These are phyloP conservation scores for Mesocricetus auratus DNA, from an alignment of 2,113 vertebrate species.

Conservation along the genomic window DNA sequence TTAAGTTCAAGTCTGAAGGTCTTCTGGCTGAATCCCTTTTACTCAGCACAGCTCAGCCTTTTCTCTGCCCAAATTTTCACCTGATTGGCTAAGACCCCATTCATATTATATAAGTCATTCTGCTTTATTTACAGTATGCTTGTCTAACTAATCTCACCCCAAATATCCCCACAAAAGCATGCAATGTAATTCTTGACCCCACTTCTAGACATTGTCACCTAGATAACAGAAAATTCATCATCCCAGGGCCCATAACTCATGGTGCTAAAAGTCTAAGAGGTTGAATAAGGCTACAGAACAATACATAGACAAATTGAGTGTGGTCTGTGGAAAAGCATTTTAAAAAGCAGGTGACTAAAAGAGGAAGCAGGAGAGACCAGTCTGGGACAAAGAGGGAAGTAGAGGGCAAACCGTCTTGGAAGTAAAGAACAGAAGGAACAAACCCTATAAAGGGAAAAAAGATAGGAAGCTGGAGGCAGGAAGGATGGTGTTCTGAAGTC, in stretches of 20 bases:
- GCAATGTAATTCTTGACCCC: not conserved
- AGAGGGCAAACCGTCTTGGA: not conserved
- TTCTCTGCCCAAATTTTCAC: not conserved
- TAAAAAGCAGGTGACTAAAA: not conserved
- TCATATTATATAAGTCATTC: not conserved
- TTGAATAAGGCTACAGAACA: not conserved
- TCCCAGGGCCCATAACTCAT: rapidly evolving
- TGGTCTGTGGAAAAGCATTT: not conserved
- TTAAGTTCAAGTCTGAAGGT: not conserved
- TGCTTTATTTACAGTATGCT: not conserved
- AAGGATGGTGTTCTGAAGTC: not conserved
- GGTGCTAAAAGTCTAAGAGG: not conserved
- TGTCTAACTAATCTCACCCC: not conserved
- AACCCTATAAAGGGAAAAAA: not conserved
- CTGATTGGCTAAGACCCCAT: not conserved
- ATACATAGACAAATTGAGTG: not conserved
- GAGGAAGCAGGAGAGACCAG: not conserved
- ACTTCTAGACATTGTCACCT: not conserved
- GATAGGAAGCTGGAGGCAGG: not conserved
- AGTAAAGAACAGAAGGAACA: not conserved
- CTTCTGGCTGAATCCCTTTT: not conserved
- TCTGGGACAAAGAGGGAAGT: not conserved
- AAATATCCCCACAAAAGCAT: not conserved
- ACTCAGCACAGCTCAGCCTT: not conserved
- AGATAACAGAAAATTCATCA: not conserved